Base-by-base conservation (phyloP, 2,888 invertebrate species). In the Fragum fragum region DNA sequence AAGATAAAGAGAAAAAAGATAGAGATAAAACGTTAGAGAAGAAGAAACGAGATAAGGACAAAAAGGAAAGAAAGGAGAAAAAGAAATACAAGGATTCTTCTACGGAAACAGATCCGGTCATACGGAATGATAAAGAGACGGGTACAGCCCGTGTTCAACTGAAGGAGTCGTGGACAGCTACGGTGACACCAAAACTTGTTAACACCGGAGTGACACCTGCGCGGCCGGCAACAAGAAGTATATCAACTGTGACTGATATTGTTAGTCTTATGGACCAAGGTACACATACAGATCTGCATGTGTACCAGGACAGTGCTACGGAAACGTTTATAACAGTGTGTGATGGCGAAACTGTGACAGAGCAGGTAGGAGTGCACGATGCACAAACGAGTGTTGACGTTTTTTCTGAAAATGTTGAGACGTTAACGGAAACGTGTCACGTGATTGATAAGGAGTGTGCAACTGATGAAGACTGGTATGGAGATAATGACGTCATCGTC, bases 311-410 rank as follows among this genome's bases (percentile, higher is more conserved):
- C 52, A 83, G 79, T 11, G 85, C 86, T 14, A 89, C 91, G 1
- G 92, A 92, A 68, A 91, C 91, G 0, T 71, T 82, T 0, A 32
- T 90, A 9, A 79, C 86, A 14, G 83, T 90, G 0, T 88, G 90
- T 14, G 92, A 92, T 73, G 90, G 88, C 52, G 92, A 92, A 82
- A 92, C 92, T 11, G 74, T 90, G 16, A 92, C 92, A 0, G 92
- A 92, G 29, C 79, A 83, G 36, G 74, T 87, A 1, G 79, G 85
- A 29, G 69, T 79, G 7, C 80, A 83, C 0, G 92, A 92, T 73
- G 92, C 92, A 2, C 91, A 92, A 78, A 92, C 91, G 0, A 80
- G 84, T 42, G 87, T 88, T 9, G 90, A 90, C 29, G 68, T 91
- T 1, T 78, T 66, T 28, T 85, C 80, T 9, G 88, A 91, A 63